Conservation (phyloP, 1,140 invertebrate species). For the Helicoverpa armigera region DNA sequence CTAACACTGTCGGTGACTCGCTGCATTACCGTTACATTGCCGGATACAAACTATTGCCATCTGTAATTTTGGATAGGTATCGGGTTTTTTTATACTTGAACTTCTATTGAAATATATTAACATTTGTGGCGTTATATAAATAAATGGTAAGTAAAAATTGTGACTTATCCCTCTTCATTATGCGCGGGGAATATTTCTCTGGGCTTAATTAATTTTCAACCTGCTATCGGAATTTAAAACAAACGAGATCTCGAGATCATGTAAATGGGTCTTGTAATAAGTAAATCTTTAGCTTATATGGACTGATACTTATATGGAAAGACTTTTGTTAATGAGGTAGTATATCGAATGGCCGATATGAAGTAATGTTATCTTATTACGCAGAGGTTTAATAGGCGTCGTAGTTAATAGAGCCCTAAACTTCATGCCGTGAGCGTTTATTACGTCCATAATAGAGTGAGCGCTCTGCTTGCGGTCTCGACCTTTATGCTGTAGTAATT, state of each 20-base stretch:
- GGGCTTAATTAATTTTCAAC: no score
- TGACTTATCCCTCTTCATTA: not conserved
- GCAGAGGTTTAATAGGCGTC: slow-evolving; percentile 14
- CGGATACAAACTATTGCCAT: not conserved
- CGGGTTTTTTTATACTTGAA: not conserved
- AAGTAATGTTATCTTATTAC: slow-evolving; percentile 5
- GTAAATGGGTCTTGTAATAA: no score
- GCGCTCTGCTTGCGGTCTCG: slow-evolving; percentile 51
- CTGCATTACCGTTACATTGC: slow-evolving; percentile 9
- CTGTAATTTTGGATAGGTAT: not conserved
- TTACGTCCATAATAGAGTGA: slow-evolving; percentile 46
- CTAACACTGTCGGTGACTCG: not conserved
- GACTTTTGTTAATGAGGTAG: no score
- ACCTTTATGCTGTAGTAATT: slow-evolving; percentile 57
- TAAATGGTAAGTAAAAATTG: no score
- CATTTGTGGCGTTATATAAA: no score
- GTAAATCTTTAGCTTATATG: no score
- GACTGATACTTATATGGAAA: no score
- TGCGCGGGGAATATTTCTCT: no score
- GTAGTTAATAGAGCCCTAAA: slow-evolving; percentile 46
- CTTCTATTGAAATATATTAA: not conserved
- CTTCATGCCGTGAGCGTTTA: slow-evolving; percentile 27
- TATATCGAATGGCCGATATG: not conserved
- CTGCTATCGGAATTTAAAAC: no score
- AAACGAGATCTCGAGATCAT: no score